Evolutionary conservation across 2,888 invertebrate genomes (phyloP).

Genomic region (Stenoptilia bipunctidactyla): DNA sequence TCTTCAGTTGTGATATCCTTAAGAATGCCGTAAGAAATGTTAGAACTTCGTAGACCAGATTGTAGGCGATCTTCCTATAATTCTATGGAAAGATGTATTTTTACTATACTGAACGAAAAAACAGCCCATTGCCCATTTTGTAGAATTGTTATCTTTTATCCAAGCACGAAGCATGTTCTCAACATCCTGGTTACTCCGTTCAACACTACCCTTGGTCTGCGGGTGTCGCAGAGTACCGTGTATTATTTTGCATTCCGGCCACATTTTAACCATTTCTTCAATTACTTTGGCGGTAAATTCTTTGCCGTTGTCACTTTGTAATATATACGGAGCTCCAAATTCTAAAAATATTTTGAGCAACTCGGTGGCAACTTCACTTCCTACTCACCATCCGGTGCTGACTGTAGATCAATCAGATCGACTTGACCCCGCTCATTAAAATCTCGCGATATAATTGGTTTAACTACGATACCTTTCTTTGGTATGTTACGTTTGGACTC

Average conservation of each 20-base stretch:
- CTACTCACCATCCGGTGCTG: not conserved
- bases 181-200: conserved; percentile 7
- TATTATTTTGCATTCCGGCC: conserved; percentile 7
- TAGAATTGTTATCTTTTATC: not conserved
- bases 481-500: not conserved
- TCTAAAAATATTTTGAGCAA: conserved; percentile 6
- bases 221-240: conserved; percentile 7
- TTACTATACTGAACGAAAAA: conserved; percentile 12
- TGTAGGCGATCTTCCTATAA: conserved; percentile 6
- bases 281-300: conserved; percentile 2
- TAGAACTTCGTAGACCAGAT: conserved; percentile 6
- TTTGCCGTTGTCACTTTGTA: conserved; percentile 5
- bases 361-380: conserved; percentile 4
- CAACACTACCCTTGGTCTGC: conserved; percentile 7
- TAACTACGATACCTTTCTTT: not conserved
- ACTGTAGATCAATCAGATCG: not conserved
- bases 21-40: conserved; percentile 6
- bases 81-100: conserved; percentile 13
- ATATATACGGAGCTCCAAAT: conserved; percentile 5
- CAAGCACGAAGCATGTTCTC: conserved; percentile 6
- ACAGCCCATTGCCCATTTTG: conserved; percentile 8
- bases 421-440: conserved; percentile 2
- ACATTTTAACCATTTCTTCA: not conserved
- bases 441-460: not conserved
- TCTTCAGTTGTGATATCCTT: conserved; percentile 6